Base-by-base conservation (phyloP, 2,888 invertebrate species). In the Nymphalis c-album region DNA sequence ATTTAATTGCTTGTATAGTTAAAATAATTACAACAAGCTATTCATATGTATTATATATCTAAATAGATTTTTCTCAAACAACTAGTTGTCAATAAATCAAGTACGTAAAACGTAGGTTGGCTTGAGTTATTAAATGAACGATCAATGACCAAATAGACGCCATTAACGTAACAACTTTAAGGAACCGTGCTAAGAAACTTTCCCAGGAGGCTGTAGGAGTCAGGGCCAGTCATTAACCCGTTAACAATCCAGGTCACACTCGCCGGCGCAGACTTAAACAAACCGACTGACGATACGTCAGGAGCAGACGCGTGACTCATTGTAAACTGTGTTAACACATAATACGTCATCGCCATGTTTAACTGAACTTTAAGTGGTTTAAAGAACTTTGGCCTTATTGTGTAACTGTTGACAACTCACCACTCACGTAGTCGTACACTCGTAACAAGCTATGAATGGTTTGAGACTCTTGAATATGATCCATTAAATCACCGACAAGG, bases 161-260 rank as follows among this genome's bases (percentile, higher is more conserved):
- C 45, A 26, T 51, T 51, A 26, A 35, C 50, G 57, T 53, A 59
- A 61, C 31, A 57, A 64, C 31, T 67, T 67, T 57, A 67, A 59
- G 65, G 65, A 83, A 80, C 75, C 75, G 76, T 81, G 83, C 80
- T 81, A 83, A 84, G 77, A 84, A 82, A 81, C 79, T 84, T 79
- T 81, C 81, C 76, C 78, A 69, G 78, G 80, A 80, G 82, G 76
- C 74, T 73, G 74, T 76, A 77, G 79, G 79, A 86, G 87, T 86
- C 88, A 86, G 82, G 85, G 87, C 75, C 88, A 87, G 85, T 83
- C 87, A 78, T 87, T 87, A 86, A 88, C 88, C 87, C 82, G 80
- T 76, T 81, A 85, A 87, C 86, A 86, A 87, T 86, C 84, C 82
- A 85, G 86, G 85, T 76, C 86, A 85, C 84, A 84, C 85, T 86